phyloP scores from a whole-genome alignment of 2,888 invertebrate species.

The Cerastis rubricosa region DNA sequence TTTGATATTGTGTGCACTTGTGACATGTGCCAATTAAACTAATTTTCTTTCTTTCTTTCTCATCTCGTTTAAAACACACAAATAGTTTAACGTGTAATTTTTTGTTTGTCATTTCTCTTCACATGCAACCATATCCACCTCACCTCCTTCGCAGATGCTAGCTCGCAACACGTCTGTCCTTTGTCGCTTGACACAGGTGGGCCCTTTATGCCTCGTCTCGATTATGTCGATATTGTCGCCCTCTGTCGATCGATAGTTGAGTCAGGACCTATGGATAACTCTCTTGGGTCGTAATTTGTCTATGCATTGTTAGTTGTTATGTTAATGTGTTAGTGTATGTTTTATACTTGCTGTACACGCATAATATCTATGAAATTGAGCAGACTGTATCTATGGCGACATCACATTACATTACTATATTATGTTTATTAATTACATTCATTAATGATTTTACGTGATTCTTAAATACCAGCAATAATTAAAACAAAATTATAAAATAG shows the following conservation, averaged over 20 bases:
- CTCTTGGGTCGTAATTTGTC: slow-evolving; percentile 16
- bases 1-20: too few species aligned
- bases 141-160: background rate
- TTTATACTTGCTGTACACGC: background rate
- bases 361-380: background rate
- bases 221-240: slow-evolving; percentile 30
- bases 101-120: background rate
- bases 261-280: background rate
- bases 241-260: slow-evolving; percentile 25
- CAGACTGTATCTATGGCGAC: background rate
- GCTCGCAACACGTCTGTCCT: background rate
- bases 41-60: too few species aligned
- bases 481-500: too few species aligned
- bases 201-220: slow-evolving; percentile 26
- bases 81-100: background rate
- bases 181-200: slow-evolving; percentile 48
- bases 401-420: background rate
- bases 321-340: background rate
- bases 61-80: background rate
- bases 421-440: too few species aligned
- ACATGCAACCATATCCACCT: slow-evolving; percentile 13
- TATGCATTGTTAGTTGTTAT: background rate
- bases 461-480: too few species aligned
- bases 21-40: too few species aligned
- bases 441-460: too few species aligned